phyloP scores from a whole-genome alignment of 2,797 vertebrate species.

The Sebastes cheni region DNA sequence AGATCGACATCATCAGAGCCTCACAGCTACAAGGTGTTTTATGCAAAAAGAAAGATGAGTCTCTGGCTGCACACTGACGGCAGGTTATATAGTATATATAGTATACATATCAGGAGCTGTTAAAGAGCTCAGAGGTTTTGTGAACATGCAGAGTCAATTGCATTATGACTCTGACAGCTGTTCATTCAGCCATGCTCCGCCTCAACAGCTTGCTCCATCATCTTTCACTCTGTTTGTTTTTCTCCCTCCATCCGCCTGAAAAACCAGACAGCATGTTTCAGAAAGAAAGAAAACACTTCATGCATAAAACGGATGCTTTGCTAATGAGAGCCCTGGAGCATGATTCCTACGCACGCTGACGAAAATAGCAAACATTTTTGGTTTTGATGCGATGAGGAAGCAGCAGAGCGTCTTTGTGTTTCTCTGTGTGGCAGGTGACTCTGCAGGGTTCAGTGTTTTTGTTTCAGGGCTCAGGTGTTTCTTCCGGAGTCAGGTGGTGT shows the following conservation, averaged over 20 bases:
- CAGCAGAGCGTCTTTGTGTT: background rate
- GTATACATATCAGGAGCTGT: background rate
- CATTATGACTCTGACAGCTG: background rate
- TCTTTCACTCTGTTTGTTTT: background rate
- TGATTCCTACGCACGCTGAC: background rate
- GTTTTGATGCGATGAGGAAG: background rate
- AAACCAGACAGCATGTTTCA: background rate
- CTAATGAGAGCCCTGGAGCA: background rate
- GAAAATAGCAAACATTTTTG: background rate
- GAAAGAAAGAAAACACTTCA: background rate
- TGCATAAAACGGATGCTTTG: background rate
- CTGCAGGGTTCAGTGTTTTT: background rate
- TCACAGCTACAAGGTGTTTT: background rate
- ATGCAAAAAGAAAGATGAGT: background rate
- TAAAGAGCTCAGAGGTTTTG: background rate
- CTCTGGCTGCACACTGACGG: background rate
- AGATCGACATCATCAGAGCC: background rate
- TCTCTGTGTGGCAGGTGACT: background rate
- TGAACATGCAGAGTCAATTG: background rate
- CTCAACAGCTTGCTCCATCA: background rate
- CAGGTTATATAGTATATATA: background rate
- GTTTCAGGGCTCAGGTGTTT: background rate
- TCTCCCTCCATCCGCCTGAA: background rate
- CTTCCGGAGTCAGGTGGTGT: background rate
- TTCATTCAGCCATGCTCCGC: background rate